phyloP scores from a whole-genome alignment of 2,888 invertebrate species.

The Glaucopsyche alexis region DNA sequence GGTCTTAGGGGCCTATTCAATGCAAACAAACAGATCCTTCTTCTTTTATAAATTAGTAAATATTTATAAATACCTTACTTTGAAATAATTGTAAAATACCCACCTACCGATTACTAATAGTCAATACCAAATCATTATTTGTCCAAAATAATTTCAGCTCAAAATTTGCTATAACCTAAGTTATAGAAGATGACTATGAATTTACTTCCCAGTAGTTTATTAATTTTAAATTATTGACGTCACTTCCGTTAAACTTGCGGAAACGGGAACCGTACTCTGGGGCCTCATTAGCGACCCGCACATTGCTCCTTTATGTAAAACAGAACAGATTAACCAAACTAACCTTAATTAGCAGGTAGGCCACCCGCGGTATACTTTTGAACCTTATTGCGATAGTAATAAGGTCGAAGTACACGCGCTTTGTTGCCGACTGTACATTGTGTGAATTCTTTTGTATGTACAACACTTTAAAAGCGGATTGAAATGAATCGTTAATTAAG shows the following conservation, averaged over 20 bases:
- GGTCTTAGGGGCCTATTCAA: too few relatives aligned
- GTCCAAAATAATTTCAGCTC: not conserved
- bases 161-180: not conserved
- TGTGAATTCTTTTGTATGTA: not conserved
- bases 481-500: constrained; percentile 18
- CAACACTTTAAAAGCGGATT: constrained; percentile 16
- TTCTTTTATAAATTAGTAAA: too few relatives aligned
- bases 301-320: constrained; percentile 12
- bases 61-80: too few relatives aligned
- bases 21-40: too few relatives aligned
- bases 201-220: not conserved
- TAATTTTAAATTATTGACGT: constrained; percentile 13
- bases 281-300: constrained; percentile 6
- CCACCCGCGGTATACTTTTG: not conserved
- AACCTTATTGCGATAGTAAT: not conserved
- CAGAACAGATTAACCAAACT: constrained; percentile 11
- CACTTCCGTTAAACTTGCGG: not conserved
- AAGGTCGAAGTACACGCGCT: not conserved
- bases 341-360: not conserved
- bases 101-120: too few relatives aligned
- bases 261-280: not conserved
- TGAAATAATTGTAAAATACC: too few relatives aligned
- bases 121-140: not conserved
- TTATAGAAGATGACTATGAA: not conserved
- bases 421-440: not conserved